Base-by-base conservation (phyloP, 2,113 vertebrate species). In the Oxygymnocypris stewartii region DNA sequence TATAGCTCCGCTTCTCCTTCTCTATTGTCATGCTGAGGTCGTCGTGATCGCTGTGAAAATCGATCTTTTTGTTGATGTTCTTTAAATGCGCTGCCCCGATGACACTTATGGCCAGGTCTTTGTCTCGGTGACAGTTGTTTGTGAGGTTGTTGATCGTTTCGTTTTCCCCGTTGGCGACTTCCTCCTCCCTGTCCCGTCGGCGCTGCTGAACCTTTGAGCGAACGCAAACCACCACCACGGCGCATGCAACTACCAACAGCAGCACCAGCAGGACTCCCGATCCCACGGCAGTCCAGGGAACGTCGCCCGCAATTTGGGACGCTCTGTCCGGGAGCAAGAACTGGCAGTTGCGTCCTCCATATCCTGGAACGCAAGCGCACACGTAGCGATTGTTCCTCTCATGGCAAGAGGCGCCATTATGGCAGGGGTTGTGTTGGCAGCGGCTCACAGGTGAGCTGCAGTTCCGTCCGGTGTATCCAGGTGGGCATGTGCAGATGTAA, bases 101-200 rank as follows among this genome's bases (percentile, higher is more conserved):
- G 85, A 98, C 92, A 74, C 96, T 93, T 61, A 96, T 96, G 11
- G 97, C 95, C 84, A 98, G 93, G 93, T 97, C 97, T 90, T 98
- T 98, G 89, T 97, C 97, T 0, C 97, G 96, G 90, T 96, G 96
- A 91, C 97, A 96, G 73, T 87, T 91, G 89, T 95, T 97, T 0
- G 97, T 96, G 87, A 98, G 93, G 91, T 99, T 99, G 93, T 99
- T 99, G 96, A 99, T 98, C 54, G 97, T 97, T 90, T 98, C 96
- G 0, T 95, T 93, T 92, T 97, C 97, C 0, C 94, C 95, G 5
- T 93, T 93, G 78, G 92, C 91, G 1, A 75, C 85, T 90, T 98
- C 96, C 0, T 95, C 93, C 91, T 97, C 97, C 0, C 92, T 94
- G 8, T 95, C 93, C 6, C 92, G 93, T 40, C 91, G 93, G 59